A percentile compares a stretch with the other conserved stretches of the same genome.
Evolutionary conservation across 2,113 vertebrate species (phyloP).

Genomic region (Balaenoptera acutorostrata): DNA sequence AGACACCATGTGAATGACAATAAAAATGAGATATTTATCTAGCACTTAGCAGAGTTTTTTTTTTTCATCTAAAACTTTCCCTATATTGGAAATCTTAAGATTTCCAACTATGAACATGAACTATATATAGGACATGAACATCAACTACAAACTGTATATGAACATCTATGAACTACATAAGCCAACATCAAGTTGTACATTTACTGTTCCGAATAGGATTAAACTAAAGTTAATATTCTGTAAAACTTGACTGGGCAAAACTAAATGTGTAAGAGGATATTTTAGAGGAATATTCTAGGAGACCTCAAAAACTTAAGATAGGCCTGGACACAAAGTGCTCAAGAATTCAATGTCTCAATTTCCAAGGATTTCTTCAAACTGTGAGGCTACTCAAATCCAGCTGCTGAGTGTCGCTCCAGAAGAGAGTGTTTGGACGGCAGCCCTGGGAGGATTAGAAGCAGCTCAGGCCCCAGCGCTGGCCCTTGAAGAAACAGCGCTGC

Average conservation of each 20-base stretch:
- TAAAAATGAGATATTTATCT: not conserved
- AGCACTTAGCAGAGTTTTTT: not conserved
- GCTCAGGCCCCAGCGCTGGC: not conserved
- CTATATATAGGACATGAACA: not conserved
- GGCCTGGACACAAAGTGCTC: not conserved
- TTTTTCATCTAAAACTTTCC: not conserved
- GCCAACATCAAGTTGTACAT: not conserved
- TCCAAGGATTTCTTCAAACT: not conserved
- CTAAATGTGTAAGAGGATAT: not conserved
- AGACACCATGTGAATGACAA: not conserved
- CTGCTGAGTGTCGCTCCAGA: not conserved
- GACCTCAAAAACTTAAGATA: not conserved
- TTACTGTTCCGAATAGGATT: not conserved
- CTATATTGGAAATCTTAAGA: not conserved
- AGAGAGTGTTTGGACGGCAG: not conserved
- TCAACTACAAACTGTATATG: not conserved
- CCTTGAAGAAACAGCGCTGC: not conserved
- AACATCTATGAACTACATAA: not conserved
- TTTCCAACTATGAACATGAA: not conserved
- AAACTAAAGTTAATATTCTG: not conserved
- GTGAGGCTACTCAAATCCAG: not conserved
- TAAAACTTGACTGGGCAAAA: not conserved
- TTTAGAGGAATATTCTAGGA: not conserved
- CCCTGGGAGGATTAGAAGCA: not conserved
- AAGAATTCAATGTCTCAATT: not conserved